Evolutionary conservation across 2,113 vertebrate genomes (phyloP).

Genomic region (Ptilonorhynchus violaceus): DNA sequence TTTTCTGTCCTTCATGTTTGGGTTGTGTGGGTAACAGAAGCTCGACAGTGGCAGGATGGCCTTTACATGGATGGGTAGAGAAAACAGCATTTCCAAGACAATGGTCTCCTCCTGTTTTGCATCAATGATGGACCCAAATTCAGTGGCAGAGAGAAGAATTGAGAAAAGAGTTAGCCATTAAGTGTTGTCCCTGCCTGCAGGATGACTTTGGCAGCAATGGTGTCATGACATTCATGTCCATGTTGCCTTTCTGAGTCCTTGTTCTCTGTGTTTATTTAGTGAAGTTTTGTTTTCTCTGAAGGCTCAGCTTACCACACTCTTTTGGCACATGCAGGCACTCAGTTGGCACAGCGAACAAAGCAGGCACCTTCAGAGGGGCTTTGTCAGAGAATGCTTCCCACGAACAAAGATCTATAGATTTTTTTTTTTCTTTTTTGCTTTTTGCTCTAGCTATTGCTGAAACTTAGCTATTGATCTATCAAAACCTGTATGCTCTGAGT

Average conservation of each 20-base stretch:
- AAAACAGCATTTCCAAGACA: rapidly evolving
- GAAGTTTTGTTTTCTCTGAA: not conserved
- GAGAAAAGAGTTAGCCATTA: not conserved
- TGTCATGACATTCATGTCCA: not conserved
- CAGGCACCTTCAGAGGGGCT: not conserved
- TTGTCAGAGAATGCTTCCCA: not conserved
- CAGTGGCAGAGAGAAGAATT: not conserved
- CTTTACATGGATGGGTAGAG: not conserved
- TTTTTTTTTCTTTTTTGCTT: not conserved
- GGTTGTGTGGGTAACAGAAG: not conserved
- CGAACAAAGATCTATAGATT: not conserved
- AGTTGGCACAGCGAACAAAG: not conserved
- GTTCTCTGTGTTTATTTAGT: not conserved
- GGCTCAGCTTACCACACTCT: not conserved
- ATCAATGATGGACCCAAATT: not conserved
- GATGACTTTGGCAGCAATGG: not conserved
- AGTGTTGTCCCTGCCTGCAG: not conserved
- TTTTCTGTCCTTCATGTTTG: not conserved
- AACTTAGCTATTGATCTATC: not conserved
- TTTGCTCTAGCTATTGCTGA: not conserved
- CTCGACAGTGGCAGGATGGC: not conserved
- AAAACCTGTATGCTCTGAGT: not conserved
- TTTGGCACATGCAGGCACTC: rapidly evolving
- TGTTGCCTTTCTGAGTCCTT: not conserved
- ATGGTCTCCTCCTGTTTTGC: not conserved